Evolutionary conservation across 37 sponge, comb jelly and placozoan species (phyloP).

Genomic region (Hormiphora californensis): DNA sequence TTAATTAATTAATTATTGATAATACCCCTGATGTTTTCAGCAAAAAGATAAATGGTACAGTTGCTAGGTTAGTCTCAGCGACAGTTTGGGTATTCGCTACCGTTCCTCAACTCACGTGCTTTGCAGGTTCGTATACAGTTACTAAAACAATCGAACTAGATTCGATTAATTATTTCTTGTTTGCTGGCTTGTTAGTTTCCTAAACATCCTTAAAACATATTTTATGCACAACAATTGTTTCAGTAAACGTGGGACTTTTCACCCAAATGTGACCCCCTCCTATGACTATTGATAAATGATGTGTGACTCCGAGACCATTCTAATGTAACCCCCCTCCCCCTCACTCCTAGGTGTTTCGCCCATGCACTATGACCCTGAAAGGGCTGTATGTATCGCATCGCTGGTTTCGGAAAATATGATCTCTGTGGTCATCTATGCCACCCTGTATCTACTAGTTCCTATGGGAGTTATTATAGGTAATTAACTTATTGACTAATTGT

Average conservation of each 20-base stretch:
- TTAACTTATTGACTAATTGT: no score
- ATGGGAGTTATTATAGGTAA: neutral
- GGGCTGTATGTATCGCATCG: neutral
- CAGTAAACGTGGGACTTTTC: no score
- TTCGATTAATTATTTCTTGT: no score
- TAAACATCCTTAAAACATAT: no score
- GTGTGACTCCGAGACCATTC: neutral
- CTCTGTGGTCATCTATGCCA: neutral
- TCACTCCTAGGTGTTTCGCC: neutral
- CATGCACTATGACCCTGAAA: neutral
- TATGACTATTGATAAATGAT: no score
- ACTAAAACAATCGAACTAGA: neutral
- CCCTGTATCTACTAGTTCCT: neutral
- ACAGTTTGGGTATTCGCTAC: neutral
- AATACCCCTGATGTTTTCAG: neutral
- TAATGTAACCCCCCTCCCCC: neutral
- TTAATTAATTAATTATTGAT: no score
- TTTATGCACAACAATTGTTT: no score
- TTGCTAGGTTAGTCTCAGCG: neutral
- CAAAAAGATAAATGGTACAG: neutral
- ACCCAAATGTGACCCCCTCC: no score
- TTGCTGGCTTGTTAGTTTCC: no score
- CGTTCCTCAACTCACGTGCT: slow-evolving; percentile 26
- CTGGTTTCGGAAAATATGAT: neutral
- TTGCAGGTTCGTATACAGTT: neutral